Base-by-base conservation (phyloP, 2,888 invertebrate species). In the Caenorhabditis uteleia region DNA sequence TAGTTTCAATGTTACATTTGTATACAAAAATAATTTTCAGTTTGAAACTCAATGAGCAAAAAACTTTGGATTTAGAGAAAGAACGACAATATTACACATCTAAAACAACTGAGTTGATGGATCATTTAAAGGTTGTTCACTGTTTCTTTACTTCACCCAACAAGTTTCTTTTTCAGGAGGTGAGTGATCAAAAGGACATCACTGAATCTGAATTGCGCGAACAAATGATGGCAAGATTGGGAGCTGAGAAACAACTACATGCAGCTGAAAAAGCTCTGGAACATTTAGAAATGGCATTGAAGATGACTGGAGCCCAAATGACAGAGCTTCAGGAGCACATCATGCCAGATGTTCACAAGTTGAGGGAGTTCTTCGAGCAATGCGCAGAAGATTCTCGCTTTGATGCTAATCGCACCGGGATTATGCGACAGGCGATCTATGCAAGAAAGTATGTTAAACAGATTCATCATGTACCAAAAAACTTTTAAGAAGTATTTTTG, bases 331-430 rank as follows among this genome's bases (percentile, higher is more conserved):
- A 83, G 46, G 84, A 85, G 68, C 84, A 85, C 60, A 85, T 86
- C 79, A 82, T 85, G 68, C 84, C 84, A 12, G 85, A 85, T 77
- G 86, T 86, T 14, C 84, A 82, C 59, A 84, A 84, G 68, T 78
- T 86, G n/a, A 84, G 85, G 83, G 86, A 79, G 55, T 86, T 85
- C 77, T 86, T 86, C 81, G 86, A 86, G 58, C 83, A 84, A 48
- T 77, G 85, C n/a, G 85, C 85, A 3, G 80, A 84, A 68, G 85
- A 86, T 51, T 84, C 85, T 0, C 78, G 83, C 47, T 68, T 85
- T 27, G 85, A 85, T 55, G 84, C 85, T 23, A 84, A 85, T 61
- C 84, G 65, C 0, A 68, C 73, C 8, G 70, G 70, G 20, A 70
- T 73, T 27, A 73, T 73, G 73, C 27, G 73, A 36, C 58, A 73